phyloP scores from a whole-genome alignment of 2,113 vertebrate genomes.

The Paedocypris sp. region DNA sequence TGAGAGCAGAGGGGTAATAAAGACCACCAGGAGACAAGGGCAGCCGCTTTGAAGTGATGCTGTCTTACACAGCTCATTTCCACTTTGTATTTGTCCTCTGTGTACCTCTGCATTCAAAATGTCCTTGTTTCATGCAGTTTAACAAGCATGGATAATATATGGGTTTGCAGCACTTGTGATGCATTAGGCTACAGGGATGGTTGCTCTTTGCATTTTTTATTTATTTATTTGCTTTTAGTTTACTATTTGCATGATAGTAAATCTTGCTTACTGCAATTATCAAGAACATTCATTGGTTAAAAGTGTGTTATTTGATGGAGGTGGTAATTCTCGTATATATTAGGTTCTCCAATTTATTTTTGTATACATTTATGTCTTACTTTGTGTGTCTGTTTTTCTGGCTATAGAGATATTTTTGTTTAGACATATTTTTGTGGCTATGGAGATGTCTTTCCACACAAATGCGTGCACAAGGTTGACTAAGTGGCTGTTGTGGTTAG shows the following conservation, averaged over 20 bases:
- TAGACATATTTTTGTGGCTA: too few species aligned
- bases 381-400: too few species aligned
- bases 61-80: slow-evolving; percentile 7
- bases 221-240: neutral
- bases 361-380: too few species aligned
- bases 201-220: neutral
- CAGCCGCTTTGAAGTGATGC: slow-evolving; percentile 18
- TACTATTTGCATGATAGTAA: too few species aligned
- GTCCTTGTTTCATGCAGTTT: neutral
- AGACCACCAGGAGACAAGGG: slow-evolving; percentile 20
- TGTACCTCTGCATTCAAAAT: neutral
- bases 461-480: too few species aligned
- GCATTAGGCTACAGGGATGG: neutral
- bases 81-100: neutral
- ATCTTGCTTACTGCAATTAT: slow-evolving; percentile 2
- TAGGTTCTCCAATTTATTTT: too few species aligned
- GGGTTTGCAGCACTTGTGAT: neutral
- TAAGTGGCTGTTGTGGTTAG: too few species aligned
- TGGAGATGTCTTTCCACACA: too few species aligned
- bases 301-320: too few species aligned
- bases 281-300: too few species aligned
- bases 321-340: too few species aligned
- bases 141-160: neutral
- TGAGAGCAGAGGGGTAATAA: slow-evolving; percentile 8
- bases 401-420: too few species aligned